A percentile compares a stretch with the other conserved stretches of the same genome.
Evolutionary conservation across 2,113 vertebrate genomes (phyloP).

Genomic region (Cichladusa arquata): DNA sequence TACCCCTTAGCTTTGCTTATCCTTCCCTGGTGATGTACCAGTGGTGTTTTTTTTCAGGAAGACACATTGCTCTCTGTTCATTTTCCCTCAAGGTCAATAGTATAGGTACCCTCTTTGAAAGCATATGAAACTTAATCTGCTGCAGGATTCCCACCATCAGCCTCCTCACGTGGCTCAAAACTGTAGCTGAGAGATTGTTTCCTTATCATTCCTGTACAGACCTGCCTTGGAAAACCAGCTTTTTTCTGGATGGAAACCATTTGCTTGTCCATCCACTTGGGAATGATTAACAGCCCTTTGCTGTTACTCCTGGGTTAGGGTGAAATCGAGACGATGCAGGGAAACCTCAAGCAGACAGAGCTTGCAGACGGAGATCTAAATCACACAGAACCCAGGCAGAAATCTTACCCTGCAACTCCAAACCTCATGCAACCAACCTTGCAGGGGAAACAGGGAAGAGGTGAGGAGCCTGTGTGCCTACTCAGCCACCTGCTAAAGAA

Average conservation of each 20-base stretch:
- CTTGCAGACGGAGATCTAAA: background rate
- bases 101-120: background rate
- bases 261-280: conserved; percentile 3
- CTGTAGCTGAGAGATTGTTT: background rate
- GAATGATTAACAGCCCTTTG: background rate
- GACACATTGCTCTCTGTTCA: background rate
- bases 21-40: background rate
- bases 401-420: background rate
- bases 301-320: background rate
- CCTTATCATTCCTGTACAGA: background rate
- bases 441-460: background rate
- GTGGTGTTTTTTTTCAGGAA: background rate
- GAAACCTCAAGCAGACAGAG: background rate
- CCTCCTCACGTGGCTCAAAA: background rate
- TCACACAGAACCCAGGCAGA: background rate
- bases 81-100: background rate
- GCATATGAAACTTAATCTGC: conserved; percentile 11
- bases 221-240: background rate
- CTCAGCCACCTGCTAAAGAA: background rate
- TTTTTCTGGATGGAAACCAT: background rate
- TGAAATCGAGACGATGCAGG: background rate
- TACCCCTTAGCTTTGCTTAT: background rate
- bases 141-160: background rate
- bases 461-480: background rate
- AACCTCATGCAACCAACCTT: rapidly evolving